Evolutionary conservation across 2,888 invertebrate genomes (phyloP).

Genomic region (Caenorhabditis afra): DNA sequence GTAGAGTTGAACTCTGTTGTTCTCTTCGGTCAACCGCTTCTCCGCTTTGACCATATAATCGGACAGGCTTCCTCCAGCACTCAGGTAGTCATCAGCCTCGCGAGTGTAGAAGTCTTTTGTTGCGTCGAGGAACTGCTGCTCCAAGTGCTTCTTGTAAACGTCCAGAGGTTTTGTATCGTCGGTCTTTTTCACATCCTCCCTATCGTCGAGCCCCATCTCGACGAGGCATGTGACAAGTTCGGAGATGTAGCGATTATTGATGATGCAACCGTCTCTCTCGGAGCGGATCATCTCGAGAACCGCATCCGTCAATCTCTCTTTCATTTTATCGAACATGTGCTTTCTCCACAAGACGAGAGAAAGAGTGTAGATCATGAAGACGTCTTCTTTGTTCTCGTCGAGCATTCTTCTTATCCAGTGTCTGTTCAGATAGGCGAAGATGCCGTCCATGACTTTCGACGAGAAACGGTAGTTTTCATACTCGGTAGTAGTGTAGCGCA

Average conservation of each 20-base stretch:
- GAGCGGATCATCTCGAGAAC: conserved; percentile 95
- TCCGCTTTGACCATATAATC: conserved; percentile 98
- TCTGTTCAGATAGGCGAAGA: conserved; percentile 95
- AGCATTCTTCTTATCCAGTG: conserved; percentile 99
- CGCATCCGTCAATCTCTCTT: conserved; percentile 93
- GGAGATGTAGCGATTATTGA: conserved; percentile 94
- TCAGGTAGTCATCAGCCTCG: conserved; percentile 94
- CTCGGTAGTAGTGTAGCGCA: conserved; percentile 94
- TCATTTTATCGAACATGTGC: conserved; percentile 92
- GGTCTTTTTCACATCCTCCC: not conserved
- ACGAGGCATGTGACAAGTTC: conserved; percentile 97
- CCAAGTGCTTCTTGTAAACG: conserved; percentile 86
- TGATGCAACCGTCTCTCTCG: conserved; percentile 95
- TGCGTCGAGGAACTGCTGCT: conserved; percentile 93
- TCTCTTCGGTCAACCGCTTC: conserved; percentile 92
- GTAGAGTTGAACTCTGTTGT: conserved; percentile 93
- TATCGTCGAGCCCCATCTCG: conserved; percentile 87
- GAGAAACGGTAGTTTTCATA: conserved; percentile 89
- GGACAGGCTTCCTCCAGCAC: conserved; percentile 92
- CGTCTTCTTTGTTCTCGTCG: conserved; percentile 96
- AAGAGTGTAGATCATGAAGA: conserved; percentile 96
- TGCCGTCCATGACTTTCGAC: conserved; percentile 88
- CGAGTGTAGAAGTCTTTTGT: conserved; percentile 94
- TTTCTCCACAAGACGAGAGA: conserved; percentile 98
- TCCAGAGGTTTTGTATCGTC: not conserved